phyloP scores from a whole-genome alignment of 2,113 vertebrate genomes.

The Coreoperca whiteheadi region DNA sequence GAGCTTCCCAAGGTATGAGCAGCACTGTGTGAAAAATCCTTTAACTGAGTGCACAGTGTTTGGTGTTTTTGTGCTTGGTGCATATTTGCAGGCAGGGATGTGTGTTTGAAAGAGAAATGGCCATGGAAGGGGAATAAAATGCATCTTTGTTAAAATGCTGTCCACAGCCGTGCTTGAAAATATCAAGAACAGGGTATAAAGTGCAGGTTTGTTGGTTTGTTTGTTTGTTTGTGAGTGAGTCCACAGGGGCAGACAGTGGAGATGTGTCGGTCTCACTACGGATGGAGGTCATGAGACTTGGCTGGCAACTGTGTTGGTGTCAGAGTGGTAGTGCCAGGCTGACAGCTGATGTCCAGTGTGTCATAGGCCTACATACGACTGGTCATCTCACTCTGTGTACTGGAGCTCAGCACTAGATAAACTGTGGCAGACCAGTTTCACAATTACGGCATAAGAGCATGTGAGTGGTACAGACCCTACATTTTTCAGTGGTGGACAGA shows the following conservation, averaged over 20 bases:
- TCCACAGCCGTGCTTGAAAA: background rate
- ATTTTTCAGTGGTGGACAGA: background rate
- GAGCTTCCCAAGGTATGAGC: slow-evolving; percentile 49
- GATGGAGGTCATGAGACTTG: slow-evolving; percentile 39
- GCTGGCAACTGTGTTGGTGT: slow-evolving; percentile 65
- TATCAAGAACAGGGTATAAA: slow-evolving; percentile 5
- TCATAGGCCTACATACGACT: slow-evolving; percentile 40
- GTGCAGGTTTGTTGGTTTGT: slow-evolving; percentile 6
- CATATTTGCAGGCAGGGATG: background rate
- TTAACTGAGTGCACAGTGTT: background rate
- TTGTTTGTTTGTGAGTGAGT: background rate
- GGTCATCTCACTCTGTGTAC: slow-evolving; percentile 15
- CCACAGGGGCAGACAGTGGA: slow-evolving; percentile 46
- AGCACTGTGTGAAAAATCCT: slow-evolving; percentile 23
- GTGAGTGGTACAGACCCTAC: background rate
- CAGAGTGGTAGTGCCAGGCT: slow-evolving; percentile 66
- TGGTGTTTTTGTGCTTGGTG: background rate
- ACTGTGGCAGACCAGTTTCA: background rate
- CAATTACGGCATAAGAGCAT: background rate
- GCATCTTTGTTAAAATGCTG: slow-evolving; percentile 1
- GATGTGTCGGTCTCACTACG: slow-evolving; percentile 37
- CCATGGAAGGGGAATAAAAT: background rate
- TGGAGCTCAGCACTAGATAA: background rate
- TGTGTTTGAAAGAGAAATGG: background rate
- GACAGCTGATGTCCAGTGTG: slow-evolving; percentile 50